Evolutionary conservation across 2,113 vertebrate genomes (phyloP), one percentile per base, ranked within the genome.

Genomic region (Rhynchopsitta pachyrhyncha): DNA sequence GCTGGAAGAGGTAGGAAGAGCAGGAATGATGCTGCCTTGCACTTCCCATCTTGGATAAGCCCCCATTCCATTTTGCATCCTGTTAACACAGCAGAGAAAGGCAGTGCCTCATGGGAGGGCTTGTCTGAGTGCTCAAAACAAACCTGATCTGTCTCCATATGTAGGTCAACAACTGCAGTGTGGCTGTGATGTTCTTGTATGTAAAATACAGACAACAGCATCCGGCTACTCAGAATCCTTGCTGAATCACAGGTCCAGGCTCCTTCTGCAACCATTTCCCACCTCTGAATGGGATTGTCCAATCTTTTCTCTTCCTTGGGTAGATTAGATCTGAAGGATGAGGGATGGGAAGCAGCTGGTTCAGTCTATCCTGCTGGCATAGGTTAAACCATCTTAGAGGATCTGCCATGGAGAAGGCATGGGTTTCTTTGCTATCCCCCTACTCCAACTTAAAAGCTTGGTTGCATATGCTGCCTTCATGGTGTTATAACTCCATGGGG

Each of bases 91-190:
- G 77, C 44, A 22, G 17, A 41, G 35, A 22, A 49, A 59, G 42
- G 52, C 13, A 7, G 42, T 29, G 42, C 75, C 67, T 83, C 0
- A 0, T 62, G 63, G 71, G 69, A 81, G 25, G 73, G 37, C 29
- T 9, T 9, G 2, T 46, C 70, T 35, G 44, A 84, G 12, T 11
- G 63, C 76, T 94, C 70, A 67, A 73, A 84, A 2, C 68, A 81
- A 69, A 57, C 59, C 73, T 66, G 75, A 41, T 90, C 59, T 66
- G 24, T 29, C 50, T 67, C 73, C 16, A 1, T 94, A 88, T 96
- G 76, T 95, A 93, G 95, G 96, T 97, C 92, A 94, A 17, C 68
- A n/a, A 3, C 28, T 64, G 86, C 91, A 89, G 80, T 1, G 17
- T 70, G 86, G 73, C 27, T 86, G 60, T 22, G 88, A 86, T 68